Base-by-base conservation (phyloP, 2,797 vertebrate species). In the Hyperoplus immaculatus region DNA sequence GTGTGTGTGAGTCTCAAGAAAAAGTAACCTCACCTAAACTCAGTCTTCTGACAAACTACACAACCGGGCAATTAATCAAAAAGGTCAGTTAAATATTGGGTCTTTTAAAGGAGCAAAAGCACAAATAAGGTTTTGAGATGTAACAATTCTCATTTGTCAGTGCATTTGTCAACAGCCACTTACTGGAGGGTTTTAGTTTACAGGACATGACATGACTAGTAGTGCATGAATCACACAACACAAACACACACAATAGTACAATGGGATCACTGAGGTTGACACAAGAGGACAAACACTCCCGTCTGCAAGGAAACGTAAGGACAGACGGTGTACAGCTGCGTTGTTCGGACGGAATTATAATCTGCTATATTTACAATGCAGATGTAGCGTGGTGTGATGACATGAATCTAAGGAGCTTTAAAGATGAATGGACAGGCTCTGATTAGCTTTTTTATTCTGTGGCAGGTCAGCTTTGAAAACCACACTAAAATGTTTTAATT, bases 131-230 rank as follows among this genome's bases (percentile, higher is more conserved):
- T 1, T 16, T 61, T 39, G 56, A 76, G 74, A 66, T 39, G 5
- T 39, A 38, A 62, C 14, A 3, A 65, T 57, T 68, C 9, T 62
- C 50, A 38, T 69, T 69, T 69, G 39, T 65, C 21, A 45, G 10
- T 0, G 74, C 55, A 21, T 61, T 29, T 62, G 71, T 12, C 71
- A 57, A 82, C 49, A 64, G 57, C 64, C 49, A 36, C 41, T 60
- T 69, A 82, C 29, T 62, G 13, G 58, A 80, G 53, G 21, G 78
- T 82, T 64, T 55, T 1, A 38, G 57, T 84, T 80, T 69, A 43
- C 90, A 91, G 73, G 81, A 80, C 50, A 63, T 76, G 81, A 79
- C 50, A 63, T 76, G 81, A 82, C 75, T 55, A 74, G 72, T 51
- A 71, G 63, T 49, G 63, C 69, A 87, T 91, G 78, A 83, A 43